Evolutionary conservation across 2,888 invertebrate species (phyloP).

Genomic region (Megamerina dolium): DNA sequence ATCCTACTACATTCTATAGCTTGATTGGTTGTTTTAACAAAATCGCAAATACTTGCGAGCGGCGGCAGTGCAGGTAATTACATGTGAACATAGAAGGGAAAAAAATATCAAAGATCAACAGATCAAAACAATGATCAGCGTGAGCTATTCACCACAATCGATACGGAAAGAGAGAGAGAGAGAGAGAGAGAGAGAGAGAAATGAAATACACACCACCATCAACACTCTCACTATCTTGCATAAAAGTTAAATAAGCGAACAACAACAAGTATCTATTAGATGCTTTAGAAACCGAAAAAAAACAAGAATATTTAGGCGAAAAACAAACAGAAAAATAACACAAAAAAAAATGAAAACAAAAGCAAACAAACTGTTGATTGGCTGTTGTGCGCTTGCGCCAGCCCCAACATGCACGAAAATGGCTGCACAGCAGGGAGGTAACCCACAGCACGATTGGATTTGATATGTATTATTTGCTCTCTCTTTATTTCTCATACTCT

Average conservation of each 20-base stretch:
- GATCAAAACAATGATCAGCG: too few species aligned
- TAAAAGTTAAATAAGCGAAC: background rate
- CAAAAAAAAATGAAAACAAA: background rate
- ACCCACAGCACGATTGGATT: slow-evolving; percentile 37
- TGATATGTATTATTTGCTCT: too few species aligned
- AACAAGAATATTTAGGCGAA: slow-evolving; percentile 4
- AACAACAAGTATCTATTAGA: background rate
- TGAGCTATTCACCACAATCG: background rate
- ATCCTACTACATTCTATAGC: too few species aligned
- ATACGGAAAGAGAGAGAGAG: background rate
- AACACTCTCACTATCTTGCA: too few species aligned
- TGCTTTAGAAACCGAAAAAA: background rate
- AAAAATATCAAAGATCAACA: too few species aligned
- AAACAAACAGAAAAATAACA: slow-evolving; percentile 2
- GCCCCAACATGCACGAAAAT: slow-evolving; percentile 42
- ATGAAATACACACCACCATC: too few species aligned
- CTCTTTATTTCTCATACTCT: too few species aligned
- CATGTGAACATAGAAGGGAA: too few species aligned
- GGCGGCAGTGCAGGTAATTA: too few species aligned
- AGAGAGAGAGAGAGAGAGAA: too few species aligned
- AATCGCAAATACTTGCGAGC: too few species aligned
- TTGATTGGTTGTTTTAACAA: too few species aligned
- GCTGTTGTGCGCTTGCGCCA: slow-evolving; percentile 48
- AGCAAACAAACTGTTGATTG: slow-evolving; percentile 46
- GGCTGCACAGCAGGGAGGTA: slow-evolving; percentile 47